These are phyloP conservation scores for Phengaris alcon DNA, from an alignment of 2,888 invertebrate species.

Conservation along the genomic window DNA sequence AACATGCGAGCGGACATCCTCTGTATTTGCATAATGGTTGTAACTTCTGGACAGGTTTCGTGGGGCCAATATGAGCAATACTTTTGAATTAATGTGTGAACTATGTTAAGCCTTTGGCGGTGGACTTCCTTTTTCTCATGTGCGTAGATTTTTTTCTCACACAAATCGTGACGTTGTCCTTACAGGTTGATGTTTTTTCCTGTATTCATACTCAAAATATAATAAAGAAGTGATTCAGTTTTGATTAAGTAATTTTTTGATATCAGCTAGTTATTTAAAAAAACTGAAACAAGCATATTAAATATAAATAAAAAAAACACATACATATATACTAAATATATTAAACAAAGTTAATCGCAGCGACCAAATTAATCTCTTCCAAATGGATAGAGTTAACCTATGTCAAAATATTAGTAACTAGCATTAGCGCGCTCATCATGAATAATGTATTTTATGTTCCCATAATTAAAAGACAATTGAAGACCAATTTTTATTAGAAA, in stretches of 20 bases:
- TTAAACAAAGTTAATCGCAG: not conserved
- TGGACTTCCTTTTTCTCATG: constrained; percentile 35
- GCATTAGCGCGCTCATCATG: not conserved
- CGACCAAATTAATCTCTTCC: not conserved
- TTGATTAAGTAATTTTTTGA: not conserved
- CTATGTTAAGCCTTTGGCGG: constrained; percentile 19
- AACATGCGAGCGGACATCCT: constrained; percentile 60
- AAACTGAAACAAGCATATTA: no score
- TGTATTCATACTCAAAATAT: not conserved
- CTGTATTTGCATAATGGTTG: constrained; percentile 57
- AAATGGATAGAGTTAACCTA: not conserved
- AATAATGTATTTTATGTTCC: constrained; percentile 1
- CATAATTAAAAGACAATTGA: not conserved
- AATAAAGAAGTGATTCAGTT: not conserved
- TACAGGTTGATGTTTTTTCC: not conserved
- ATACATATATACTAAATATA: not conserved
- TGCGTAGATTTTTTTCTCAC: constrained; percentile 1
- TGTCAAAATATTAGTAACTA: not conserved
- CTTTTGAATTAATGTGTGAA: constrained; percentile 29
- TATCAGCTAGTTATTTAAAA: not conserved
- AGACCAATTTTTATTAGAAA: not conserved
- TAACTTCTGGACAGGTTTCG: constrained; percentile 44
- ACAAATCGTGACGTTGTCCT: not conserved
- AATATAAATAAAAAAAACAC: no score
- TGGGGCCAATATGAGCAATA: constrained; percentile 30